phyloP scores from a whole-genome alignment of 2,888 invertebrate genomes.

The Hemicrepidius hirtus region DNA sequence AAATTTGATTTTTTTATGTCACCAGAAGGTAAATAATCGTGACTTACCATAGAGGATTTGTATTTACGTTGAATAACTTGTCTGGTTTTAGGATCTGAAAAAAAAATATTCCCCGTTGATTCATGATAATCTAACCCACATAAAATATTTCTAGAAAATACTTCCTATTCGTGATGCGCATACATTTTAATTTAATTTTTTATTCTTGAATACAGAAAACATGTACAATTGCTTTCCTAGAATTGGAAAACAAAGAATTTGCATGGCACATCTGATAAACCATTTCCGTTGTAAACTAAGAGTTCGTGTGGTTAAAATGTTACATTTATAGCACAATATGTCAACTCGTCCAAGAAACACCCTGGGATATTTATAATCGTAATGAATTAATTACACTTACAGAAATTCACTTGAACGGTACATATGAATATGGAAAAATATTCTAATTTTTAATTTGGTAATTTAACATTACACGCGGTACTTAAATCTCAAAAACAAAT shows the following conservation, averaged over 20 bases:
- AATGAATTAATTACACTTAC: slow-evolving; percentile 14
- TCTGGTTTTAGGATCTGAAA: slow-evolving; percentile 96
- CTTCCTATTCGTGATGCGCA: background rate
- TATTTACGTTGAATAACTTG: slow-evolving; percentile 97
- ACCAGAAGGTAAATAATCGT: slow-evolving; percentile 6
- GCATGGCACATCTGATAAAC: slow-evolving; percentile 17
- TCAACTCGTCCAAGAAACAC: slow-evolving; percentile 31
- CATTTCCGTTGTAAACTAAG: slow-evolving; percentile 21
- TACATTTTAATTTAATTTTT: slow-evolving; percentile 9
- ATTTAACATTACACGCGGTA: background rate
- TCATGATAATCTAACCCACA: background rate
- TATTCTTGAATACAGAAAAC: slow-evolving; percentile 8
- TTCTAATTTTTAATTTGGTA: background rate
- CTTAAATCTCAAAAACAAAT: background rate
- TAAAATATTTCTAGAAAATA: background rate
- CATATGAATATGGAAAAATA: background rate
- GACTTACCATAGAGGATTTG: slow-evolving; percentile 97
- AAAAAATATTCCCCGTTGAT: slow-evolving; percentile 63
- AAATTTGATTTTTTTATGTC: slow-evolving; percentile 1
- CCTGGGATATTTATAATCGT: slow-evolving; percentile 13
- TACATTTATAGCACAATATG: slow-evolving; percentile 23
- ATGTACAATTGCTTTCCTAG: slow-evolving; percentile 11
- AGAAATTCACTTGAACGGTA: slow-evolving; percentile 1
- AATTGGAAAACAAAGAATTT: slow-evolving; percentile 18
- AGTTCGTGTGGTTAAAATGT: slow-evolving; percentile 29